Percentiles rank a stretch among this genome's conserved stretches.
Evolutionary conservation across 2,113 vertebrate genomes (phyloP).

Genomic region (Cebidichthys violaceus): DNA sequence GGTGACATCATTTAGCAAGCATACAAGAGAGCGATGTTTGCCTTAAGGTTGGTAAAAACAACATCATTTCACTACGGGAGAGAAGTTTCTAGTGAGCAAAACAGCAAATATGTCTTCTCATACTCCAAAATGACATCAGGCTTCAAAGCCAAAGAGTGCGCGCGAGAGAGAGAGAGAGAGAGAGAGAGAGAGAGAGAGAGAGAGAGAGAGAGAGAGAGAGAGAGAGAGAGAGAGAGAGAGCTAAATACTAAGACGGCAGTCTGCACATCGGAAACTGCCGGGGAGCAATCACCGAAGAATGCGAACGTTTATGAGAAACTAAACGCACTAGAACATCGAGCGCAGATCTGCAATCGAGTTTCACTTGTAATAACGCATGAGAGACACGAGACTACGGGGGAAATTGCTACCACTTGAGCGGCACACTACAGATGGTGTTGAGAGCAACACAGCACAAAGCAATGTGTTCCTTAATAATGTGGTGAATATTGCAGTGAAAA

Average conservation of each 20-base stretch:
- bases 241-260: conserved; percentile 54
- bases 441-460: conserved; percentile 69
- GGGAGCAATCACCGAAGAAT: conserved; percentile 81
- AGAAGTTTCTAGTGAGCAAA: conserved; percentile 31
- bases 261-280: conserved; percentile 74
- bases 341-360: conserved; percentile 79
- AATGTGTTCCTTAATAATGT: conserved; percentile 73
- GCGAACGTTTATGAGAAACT: conserved; percentile 84
- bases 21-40: conserved; percentile 2
- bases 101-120: background rate
- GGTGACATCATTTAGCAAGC: background rate
- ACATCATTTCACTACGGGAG: conserved; percentile 12
- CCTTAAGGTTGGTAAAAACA: background rate
- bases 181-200: background rate
- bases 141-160: conserved; percentile 52
- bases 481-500: conserved; percentile 68
- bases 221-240: conserved; percentile 19
- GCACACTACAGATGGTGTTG: conserved; percentile 70
- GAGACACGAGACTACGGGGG: conserved; percentile 62
- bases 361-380: conserved; percentile 68
- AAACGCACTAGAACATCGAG: conserved; percentile 81
- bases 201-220: too few species aligned
- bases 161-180: background rate
- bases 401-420: conserved; percentile 78
- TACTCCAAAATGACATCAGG: conserved; percentile 58